These are phyloP conservation scores for Nansenia antarctica DNA, from an alignment of 2,113 vertebrate species.

Conservation along the genomic window DNA sequence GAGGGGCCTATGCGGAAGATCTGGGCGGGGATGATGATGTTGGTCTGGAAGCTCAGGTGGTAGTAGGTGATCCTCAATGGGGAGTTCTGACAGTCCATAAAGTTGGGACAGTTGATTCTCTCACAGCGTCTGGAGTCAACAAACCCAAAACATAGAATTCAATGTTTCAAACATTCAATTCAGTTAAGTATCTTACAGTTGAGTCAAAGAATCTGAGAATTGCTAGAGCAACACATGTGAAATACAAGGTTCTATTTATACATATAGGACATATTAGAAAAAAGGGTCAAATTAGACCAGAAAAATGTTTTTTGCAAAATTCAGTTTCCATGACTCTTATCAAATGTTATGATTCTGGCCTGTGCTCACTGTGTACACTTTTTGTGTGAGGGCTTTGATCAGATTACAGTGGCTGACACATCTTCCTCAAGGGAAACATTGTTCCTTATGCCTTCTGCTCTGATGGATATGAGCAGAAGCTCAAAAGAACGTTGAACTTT, in stretches of 20 bases:
- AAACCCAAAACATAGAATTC: too few species aligned
- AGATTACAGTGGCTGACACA: background rate
- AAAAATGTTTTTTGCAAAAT: background rate
- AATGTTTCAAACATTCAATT: background rate
- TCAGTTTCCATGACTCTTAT: background rate
- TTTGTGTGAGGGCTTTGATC: background rate
- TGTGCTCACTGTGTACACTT: background rate
- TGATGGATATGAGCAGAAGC: background rate
- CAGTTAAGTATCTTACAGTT: background rate
- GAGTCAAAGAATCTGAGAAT: background rate
- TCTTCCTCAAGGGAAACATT: background rate
- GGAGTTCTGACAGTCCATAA: constrained; percentile 85
- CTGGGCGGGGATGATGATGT: constrained; percentile 87
- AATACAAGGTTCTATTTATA: background rate
- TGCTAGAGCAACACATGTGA: background rate
- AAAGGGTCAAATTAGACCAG: background rate
- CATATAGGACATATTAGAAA: background rate
- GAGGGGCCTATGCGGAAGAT: constrained; percentile 96
- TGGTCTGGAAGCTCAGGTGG: constrained; percentile 92
- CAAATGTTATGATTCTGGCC: background rate
- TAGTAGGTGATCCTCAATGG: constrained; percentile 90
- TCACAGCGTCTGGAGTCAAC: constrained; percentile 88
- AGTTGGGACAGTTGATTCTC: constrained; percentile 83
- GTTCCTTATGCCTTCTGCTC: background rate
- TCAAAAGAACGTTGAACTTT: background rate